These are phyloP conservation scores for Leucania comma DNA, from an alignment of 2,888 invertebrate species.

Conservation along the genomic window DNA sequence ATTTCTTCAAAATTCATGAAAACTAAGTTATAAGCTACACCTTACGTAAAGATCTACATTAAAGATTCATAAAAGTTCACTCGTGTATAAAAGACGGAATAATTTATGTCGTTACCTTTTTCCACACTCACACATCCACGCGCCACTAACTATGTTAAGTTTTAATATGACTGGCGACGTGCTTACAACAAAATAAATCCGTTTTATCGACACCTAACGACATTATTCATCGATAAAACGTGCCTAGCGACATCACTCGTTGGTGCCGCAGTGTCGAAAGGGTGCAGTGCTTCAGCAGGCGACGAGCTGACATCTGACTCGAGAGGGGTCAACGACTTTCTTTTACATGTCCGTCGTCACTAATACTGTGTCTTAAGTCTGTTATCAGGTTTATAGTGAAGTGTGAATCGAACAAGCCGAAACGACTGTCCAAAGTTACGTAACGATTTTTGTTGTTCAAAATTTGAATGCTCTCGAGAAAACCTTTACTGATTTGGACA, in stretches of 20 bases:
- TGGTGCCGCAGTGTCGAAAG: slow-evolving; percentile 88
- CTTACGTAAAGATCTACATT: neutral
- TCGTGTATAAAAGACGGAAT: slow-evolving; percentile 10
- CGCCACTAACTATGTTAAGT: slow-evolving; percentile 38
- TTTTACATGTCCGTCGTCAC: slow-evolving; percentile 73
- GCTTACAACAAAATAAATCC: slow-evolving; percentile 49
- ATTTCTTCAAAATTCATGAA: neutral
- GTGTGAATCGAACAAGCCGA: slow-evolving; percentile 54
- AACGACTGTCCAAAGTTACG: slow-evolving; percentile 42
- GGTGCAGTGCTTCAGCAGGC: slow-evolving; percentile 85
- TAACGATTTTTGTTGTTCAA: slow-evolving; percentile 23
- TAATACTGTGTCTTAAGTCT: slow-evolving; percentile 62
- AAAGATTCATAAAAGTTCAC: slow-evolving; percentile 18
- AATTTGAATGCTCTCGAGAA: slow-evolving; percentile 23
- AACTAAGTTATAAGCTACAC: neutral
- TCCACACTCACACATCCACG: slow-evolving; percentile 21
- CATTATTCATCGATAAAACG: slow-evolving; percentile 64
- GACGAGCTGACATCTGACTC: slow-evolving; percentile 85
- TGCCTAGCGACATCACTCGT: slow-evolving; percentile 71
- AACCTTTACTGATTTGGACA: slow-evolving; percentile 13
- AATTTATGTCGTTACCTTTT: slow-evolving; percentile 26
- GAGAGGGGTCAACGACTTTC: slow-evolving; percentile 81
- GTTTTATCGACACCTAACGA: slow-evolving; percentile 48
- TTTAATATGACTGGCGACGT: slow-evolving; percentile 26
- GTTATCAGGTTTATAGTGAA: slow-evolving; percentile 64